Evolutionary conservation across 2,888 invertebrate species (phyloP).

Genomic region (Pachliopta kotzebuea): DNA sequence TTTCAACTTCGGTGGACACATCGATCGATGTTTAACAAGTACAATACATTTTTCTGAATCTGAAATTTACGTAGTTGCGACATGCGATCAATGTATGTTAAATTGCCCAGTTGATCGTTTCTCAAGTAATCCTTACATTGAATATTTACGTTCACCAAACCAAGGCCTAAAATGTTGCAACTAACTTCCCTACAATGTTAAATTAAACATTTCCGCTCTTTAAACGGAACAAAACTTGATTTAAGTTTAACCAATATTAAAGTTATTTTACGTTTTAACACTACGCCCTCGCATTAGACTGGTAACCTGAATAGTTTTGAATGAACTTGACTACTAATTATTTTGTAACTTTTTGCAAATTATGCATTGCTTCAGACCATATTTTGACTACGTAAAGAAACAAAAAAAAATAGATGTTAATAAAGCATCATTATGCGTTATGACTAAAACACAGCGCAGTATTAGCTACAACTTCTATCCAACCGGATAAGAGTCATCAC

Average conservation of each 20-base stretch:
- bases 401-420: no score
- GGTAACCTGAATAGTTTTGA: conserved; percentile 21
- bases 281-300: conserved; percentile 25
- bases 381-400: no score
- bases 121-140: conserved; percentile 1
- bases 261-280: conserved; percentile 16
- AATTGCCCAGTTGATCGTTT: background rate
- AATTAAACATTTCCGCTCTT: conserved; percentile 4
- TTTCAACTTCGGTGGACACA: background rate
- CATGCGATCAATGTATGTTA: background rate
- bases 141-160: conserved; percentile 19
- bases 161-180: conserved; percentile 14
- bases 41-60: background rate
- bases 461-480: no score
- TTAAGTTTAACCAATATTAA: conserved; percentile 6
- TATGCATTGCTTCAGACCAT: background rate
- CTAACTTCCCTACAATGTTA: background rate
- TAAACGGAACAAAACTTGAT: conserved; percentile 4
- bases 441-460: no score
- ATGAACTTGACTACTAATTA: conserved; percentile 22
- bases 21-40: background rate
- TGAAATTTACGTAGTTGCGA: no score
- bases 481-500: no score
- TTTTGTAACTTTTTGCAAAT: conserved; percentile 23
- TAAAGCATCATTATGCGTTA: no score